Evolutionary conservation across 2,797 vertebrate genomes (phyloP), one percentile per base, ranked within the genome.

Genomic region (Naso thynnoides): DNA sequence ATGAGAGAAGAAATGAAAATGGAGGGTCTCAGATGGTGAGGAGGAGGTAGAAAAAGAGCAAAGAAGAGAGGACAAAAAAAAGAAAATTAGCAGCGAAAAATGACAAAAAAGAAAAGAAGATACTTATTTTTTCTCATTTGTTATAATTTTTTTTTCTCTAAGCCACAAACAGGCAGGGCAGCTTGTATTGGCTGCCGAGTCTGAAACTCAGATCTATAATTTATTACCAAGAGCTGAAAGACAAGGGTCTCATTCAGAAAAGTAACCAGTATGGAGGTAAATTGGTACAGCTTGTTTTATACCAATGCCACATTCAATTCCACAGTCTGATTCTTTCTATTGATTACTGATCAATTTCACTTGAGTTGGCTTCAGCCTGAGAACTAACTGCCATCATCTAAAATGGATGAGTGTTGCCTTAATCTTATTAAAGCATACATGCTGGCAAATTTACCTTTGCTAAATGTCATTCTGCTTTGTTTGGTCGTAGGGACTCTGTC

Each of bases 1-100:
- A 78, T 70, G 38, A 72, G 49, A 60, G n/a, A 15, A 47, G 62
- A 70, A 75, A 69, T 66, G 41, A 75, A 71, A 76, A 77, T 61
- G 26, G 67, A 79, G 4, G 5, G 44, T 74, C 48, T 79, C 18
- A 53, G 31, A 24, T 39, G 27, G 64, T 36, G 31, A 57, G 42
- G 55, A 45, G 44, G 55, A 29, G 18, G n/a, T 7, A 6, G 18
- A n/a, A 33, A n/a, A 0, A 16, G 14, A 26, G 11, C 3, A 8
- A 15, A 4, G 47, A 57, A 21, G 6, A 21, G 10, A 3, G 23
- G 49, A 70, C 42, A 15, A 64, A 54, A 61, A 70, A 8, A 19
- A 24, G 18, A 64, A 59, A 44, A 2, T 6, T 45, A 33, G 9
- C 9, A 8, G 9, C 31, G 9, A 33, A 33, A 33, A n/a, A 3